Evolutionary conservation across 1,140 invertebrate species (phyloP).

Genomic region (Cydia splendana): DNA sequence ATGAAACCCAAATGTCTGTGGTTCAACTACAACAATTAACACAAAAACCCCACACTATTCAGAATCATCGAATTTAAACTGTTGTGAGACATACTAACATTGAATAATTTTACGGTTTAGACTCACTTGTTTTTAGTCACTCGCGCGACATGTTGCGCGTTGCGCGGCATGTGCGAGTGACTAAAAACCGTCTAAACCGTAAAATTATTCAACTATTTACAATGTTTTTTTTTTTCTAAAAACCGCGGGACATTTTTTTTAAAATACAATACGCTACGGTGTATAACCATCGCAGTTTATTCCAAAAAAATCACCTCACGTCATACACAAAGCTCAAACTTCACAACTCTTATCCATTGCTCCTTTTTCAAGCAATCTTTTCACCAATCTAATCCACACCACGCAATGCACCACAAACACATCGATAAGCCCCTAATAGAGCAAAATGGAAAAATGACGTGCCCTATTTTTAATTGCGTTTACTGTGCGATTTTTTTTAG

Average conservation of each 20-base stretch:
- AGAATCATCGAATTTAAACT: too few relatives aligned
- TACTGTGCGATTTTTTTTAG: conserved; percentile 52
- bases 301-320: conserved; percentile 12
- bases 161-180: too few relatives aligned
- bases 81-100: too few relatives aligned
- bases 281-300: not conserved
- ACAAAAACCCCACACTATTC: too few relatives aligned
- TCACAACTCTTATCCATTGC: not conserved
- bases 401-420: not conserved
- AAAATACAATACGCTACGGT: not conserved
- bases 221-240: too few relatives aligned
- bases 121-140: too few relatives aligned
- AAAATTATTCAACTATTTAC: too few relatives aligned
- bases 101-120: too few relatives aligned
- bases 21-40: not conserved
- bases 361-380: not conserved
- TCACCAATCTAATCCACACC: not conserved
- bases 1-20: too few relatives aligned
- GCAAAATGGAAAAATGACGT: conserved; percentile 33
- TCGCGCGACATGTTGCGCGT: too few relatives aligned
- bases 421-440: not conserved
- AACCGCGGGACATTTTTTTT: too few relatives aligned
- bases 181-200: too few relatives aligned
- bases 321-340: not conserved
- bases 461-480: conserved; percentile 50